A percentile compares a stretch with the other conserved stretches of the same genome.
These are phyloP conservation scores for Centropus bengalensis DNA, from an alignment of 2,113 vertebrate species.

Conservation along the genomic window DNA sequence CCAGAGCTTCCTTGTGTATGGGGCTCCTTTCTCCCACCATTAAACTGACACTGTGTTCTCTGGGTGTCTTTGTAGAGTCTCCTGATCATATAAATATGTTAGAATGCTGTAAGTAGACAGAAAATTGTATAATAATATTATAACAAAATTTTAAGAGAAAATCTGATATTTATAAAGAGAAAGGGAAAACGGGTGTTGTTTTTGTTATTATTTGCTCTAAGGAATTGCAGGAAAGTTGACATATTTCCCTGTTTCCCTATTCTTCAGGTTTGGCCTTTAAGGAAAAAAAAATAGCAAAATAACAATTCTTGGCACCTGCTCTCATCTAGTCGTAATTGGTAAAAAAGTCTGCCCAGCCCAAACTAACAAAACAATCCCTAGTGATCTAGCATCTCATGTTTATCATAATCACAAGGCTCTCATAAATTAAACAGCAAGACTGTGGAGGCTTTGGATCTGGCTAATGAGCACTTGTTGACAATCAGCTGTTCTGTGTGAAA, in stretches of 20 bases:
- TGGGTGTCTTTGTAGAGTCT: not conserved
- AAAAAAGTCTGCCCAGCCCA: not conserved
- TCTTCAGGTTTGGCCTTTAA: not conserved
- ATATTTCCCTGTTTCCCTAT: not conserved
- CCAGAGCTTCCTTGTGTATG: not conserved
- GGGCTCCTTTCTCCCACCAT: not conserved
- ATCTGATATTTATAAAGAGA: not conserved
- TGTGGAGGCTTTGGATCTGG: not conserved
- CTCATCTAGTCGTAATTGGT: not conserved
- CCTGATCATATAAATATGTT: not conserved
- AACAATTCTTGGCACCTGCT: not conserved
- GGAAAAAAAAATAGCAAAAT: not conserved
- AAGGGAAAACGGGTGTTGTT: not conserved
- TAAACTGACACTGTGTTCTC: not conserved
- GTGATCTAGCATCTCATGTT: not conserved
- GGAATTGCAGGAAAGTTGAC: not conserved
- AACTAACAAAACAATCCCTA: not conserved
- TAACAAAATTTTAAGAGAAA: not conserved
- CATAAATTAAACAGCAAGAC: not conserved
- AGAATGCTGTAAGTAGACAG: not conserved
- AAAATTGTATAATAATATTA: not conserved
- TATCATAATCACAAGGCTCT: not conserved
- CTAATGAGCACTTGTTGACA: not conserved
- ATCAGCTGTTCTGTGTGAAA: not conserved
- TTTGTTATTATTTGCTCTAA: not conserved